Conservation (phyloP, 2,888 invertebrate genomes). For the Xanthostigma xanthostigma region DNA sequence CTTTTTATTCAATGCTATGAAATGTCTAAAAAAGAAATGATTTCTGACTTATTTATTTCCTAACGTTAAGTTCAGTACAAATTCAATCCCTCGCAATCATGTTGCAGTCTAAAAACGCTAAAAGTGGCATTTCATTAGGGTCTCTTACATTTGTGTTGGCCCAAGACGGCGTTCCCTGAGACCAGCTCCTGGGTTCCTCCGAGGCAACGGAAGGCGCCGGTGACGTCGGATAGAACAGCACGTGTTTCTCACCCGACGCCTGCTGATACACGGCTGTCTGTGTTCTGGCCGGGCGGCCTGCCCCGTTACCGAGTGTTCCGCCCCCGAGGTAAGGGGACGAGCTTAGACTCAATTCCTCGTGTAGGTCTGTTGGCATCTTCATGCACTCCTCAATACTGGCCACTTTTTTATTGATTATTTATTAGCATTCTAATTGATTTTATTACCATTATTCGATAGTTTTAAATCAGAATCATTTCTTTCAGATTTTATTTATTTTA, state of each 20-base stretch:
- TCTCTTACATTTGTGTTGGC: neutral
- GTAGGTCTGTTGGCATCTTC: neutral
- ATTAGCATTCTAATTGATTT: too few relatives aligned
- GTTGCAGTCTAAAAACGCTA: too few relatives aligned
- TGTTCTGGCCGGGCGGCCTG: constrained; percentile 19
- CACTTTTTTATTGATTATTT: too few relatives aligned
- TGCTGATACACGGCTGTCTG: constrained; percentile 28
- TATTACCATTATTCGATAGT: too few relatives aligned
- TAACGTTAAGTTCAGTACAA: too few relatives aligned
- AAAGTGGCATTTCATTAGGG: too few relatives aligned
- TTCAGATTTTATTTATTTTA: too few relatives aligned
- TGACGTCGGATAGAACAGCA: constrained; percentile 30
- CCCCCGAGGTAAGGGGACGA: constrained; percentile 11
- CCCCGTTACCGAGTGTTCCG: constrained; percentile 25
- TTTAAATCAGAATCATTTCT: too few relatives aligned
- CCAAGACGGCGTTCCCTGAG: constrained; percentile 14
- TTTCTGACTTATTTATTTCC: too few relatives aligned
- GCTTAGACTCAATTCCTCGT: neutral
- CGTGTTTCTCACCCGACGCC: constrained; percentile 30
- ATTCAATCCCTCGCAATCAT: too few relatives aligned
- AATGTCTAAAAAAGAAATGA: too few relatives aligned
- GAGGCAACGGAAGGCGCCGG: constrained; percentile 26
- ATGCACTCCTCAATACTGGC: neutral
- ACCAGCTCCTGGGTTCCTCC: constrained; percentile 25
- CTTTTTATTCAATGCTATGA: too few relatives aligned